phyloP scores from a whole-genome alignment of 2,113 vertebrate species.

The Paradisaea rubra region DNA sequence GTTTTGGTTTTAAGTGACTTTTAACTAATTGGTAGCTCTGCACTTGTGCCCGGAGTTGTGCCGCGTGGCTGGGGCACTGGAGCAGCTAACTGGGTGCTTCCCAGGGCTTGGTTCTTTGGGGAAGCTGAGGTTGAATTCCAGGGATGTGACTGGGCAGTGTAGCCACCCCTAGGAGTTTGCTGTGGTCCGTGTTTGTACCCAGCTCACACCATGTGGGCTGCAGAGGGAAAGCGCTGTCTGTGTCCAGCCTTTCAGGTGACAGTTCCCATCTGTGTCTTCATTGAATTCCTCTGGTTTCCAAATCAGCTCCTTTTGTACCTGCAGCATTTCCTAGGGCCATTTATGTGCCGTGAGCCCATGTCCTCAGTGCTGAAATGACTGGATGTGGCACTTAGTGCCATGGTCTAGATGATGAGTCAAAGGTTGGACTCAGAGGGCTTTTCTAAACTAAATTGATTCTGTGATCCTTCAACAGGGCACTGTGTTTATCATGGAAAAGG shows the following conservation, averaged over 20 bases:
- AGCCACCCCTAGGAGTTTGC: neutral
- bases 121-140: neutral
- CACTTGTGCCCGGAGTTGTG: fast-evolving
- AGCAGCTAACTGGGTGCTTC: neutral
- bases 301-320: neutral
- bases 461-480: neutral
- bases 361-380: neutral
- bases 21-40: neutral
- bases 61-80: fast-evolving
- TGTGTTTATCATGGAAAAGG: neutral
- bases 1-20: neutral
- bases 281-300: neutral
- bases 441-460: neutral
- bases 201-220: neutral
- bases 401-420: neutral
- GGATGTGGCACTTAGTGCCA: neutral
- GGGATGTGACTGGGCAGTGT: neutral
- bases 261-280: neutral
- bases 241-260: neutral
- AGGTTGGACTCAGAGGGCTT: neutral
- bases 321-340: neutral
- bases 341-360: fast-evolving
- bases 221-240: fast-evolving
- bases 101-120: neutral
- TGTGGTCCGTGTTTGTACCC: neutral